Conservation (phyloP, 2,797 vertebrate genomes). For the Acanthopagrus latus region DNA sequence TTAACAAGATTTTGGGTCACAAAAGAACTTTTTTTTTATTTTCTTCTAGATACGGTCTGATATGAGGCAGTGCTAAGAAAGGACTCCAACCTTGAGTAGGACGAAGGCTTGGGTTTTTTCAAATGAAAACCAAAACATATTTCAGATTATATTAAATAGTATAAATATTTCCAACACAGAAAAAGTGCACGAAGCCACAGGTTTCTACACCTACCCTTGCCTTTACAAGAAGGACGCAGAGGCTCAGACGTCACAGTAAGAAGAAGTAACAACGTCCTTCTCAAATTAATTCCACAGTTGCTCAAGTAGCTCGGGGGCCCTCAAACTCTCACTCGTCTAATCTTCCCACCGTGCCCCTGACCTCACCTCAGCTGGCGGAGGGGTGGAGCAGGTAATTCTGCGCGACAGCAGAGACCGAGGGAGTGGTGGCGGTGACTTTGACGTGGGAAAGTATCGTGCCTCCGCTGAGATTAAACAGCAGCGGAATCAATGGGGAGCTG, state of each 20-base stretch:
- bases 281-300: slow-evolving; percentile 8
- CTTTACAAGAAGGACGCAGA: not conserved
- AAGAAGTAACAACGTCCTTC: slow-evolving; percentile 9
- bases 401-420: slow-evolving; percentile 64
- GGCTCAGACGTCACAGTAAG: not conserved
- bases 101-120: not conserved
- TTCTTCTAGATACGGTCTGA: not conserved
- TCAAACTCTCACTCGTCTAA: slow-evolving; percentile 34
- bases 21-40: not conserved
- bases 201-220: not conserved
- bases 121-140: too few species aligned
- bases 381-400: slow-evolving; percentile 62
- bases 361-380: slow-evolving; percentile 41
- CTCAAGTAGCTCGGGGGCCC: slow-evolving; percentile 14
- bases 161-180: not conserved
- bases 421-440: slow-evolving; percentile 70
- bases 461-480: slow-evolving; percentile 79
- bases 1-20: not conserved
- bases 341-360: slow-evolving; percentile 42
- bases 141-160: too few species aligned
- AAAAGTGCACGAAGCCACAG: not conserved
- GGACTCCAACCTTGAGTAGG: not conserved
- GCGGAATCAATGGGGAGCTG: slow-evolving; percentile 72
- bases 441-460: slow-evolving; percentile 67
- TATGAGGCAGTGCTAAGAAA: not conserved